Conservation (phyloP, 64 coral and sea anemone species). For the Astreopora myriophthalma region DNA sequence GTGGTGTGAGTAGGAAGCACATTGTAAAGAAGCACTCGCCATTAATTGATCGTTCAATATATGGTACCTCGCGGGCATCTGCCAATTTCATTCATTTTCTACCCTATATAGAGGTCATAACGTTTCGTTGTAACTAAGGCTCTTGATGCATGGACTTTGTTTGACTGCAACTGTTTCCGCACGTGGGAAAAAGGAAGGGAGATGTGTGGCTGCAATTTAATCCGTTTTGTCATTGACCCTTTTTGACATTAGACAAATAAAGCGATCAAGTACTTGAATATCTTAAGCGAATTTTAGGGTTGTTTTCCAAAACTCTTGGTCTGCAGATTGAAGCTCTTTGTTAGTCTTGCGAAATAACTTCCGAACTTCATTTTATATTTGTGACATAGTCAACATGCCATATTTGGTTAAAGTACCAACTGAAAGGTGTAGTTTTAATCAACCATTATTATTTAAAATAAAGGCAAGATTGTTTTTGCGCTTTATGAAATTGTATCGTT, state of each 20-base stretch:
- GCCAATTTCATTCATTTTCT: background rate
- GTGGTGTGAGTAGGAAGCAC: background rate
- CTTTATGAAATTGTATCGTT: background rate
- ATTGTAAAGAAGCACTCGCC: background rate
- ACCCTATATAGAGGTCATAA: background rate
- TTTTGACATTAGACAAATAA: constrained; percentile 19
- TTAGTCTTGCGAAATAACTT: background rate
- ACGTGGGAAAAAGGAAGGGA: background rate
- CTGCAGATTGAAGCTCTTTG: background rate
- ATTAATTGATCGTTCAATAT: background rate
- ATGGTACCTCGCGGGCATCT: background rate
- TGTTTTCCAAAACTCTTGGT: background rate
- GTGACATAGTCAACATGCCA: background rate
- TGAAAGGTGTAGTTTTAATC: background rate
- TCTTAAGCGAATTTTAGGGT: background rate
- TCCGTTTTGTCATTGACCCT: background rate
- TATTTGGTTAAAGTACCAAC: background rate
- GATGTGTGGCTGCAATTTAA: background rate
- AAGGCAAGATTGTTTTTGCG: background rate
- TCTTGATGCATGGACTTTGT: background rate
- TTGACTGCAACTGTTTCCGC: background rate
- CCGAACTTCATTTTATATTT: background rate
- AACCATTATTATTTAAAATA: background rate
- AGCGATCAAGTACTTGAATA: background rate
- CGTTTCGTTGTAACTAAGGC: background rate